Evolutionary conservation across 2,888 invertebrate genomes (phyloP), one percentile per base, ranked within the genome.

Genomic region (Polymixis lichenea): DNA sequence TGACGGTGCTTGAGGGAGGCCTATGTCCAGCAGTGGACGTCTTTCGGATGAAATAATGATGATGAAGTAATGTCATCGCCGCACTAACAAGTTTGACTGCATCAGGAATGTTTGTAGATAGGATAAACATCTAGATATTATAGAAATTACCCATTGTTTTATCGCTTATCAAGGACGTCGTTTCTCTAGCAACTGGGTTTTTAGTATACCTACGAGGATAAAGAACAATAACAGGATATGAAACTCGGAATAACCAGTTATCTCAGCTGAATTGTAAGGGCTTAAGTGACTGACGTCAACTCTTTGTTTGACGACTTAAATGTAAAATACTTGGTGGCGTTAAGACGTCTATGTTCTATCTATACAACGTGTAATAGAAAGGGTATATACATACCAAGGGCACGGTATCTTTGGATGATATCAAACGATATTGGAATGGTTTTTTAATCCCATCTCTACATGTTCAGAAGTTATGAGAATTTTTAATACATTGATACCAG

Each of bases 111-210:
- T 32, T 19, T 25, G 9, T 32, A 28, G 9, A 3, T 56, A 46
- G 4, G 17, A 13, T 32, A 13, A 19, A 53, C 43, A 8, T 56
- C n/a, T 69, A 22, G 22, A 73, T 49, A 53, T n/a, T 19, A 25
- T 15, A n/a, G 22, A 60, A 51, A 22, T 17, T 22, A 60, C 19
- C 4, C 43, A 53, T 51, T 15, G 11, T n/a, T n/a, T 74, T 60
- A 76, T 60, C 51, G 60, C 15, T 51, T 65, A 28, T 66, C 43
- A 76, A 65, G 28, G 64, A 58, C 49, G 75, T 61, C 15, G 19
- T 51, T 38, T n/a, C 32, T 65, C 64, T 64, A 6, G 22, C 25
- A 1, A 4, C 6, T n/a, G n/a, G 17, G 13, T 53, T n/a, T 15
- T 8, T 28, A 22, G 9, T 22, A 32, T 68, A 69, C 17, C 43